Percentiles rank a stretch among this genome's conserved stretches.
phyloP scores from a whole-genome alignment of 2,888 invertebrate genomes.

The Ophonus ardosiacus region DNA sequence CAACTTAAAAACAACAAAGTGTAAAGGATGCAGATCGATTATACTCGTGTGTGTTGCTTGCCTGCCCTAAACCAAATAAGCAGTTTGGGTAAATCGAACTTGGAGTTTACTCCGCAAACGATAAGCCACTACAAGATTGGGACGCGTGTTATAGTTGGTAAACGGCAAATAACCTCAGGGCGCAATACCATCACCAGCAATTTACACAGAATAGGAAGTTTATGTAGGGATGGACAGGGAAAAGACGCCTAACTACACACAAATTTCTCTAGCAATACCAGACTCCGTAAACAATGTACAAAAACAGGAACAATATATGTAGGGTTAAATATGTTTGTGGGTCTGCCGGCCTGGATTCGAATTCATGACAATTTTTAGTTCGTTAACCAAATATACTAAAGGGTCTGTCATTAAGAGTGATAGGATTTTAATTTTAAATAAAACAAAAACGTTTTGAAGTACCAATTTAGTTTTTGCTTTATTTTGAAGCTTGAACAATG shows the following conservation, averaged over 20 bases:
- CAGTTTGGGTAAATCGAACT: slow-evolving; percentile 51
- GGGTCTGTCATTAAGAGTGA: too few relatives aligned
- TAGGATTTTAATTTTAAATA: too few relatives aligned
- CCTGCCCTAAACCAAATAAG: slow-evolving; percentile 39
- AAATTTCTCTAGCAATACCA: not conserved
- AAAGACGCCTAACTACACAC: not conserved
- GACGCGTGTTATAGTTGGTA: slow-evolving; percentile 37
- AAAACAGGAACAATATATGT: too few relatives aligned
- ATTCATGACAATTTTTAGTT: too few relatives aligned
- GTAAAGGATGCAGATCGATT: slow-evolving; percentile 29
- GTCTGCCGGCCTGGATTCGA: too few relatives aligned
- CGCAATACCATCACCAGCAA: not conserved
- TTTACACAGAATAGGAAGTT: not conserved
- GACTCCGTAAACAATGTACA: too few relatives aligned
- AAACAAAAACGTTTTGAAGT: too few relatives aligned
- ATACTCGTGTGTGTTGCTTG: not conserved
- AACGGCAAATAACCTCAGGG: slow-evolving; percentile 25
- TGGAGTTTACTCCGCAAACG: slow-evolving; percentile 19
- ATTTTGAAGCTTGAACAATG: too few relatives aligned
- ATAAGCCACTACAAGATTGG: slow-evolving; percentile 43
- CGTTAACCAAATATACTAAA: too few relatives aligned
- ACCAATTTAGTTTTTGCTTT: too few relatives aligned
- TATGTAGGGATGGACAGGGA: not conserved
- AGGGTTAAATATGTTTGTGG: too few relatives aligned
- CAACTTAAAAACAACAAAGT: slow-evolving; percentile 35